Conservation (phyloP, 2,113 vertebrate genomes). For the Anser brachyrhynchus region DNA sequence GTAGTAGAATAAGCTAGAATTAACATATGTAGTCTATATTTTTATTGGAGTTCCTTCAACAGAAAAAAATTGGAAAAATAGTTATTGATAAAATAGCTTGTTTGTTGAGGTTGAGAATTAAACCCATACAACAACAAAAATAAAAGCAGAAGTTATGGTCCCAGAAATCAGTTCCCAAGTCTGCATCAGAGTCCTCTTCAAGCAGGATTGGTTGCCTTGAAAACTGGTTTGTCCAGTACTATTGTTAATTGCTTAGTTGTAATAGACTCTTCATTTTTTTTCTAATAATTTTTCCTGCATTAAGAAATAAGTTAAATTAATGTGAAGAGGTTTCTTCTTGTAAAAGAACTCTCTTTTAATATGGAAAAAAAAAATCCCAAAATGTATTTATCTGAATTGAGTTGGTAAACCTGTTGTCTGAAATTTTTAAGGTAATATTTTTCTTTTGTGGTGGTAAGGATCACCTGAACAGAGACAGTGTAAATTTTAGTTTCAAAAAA, state of each 20-base stretch:
- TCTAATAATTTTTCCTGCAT: accelerated
- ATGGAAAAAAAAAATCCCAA: background rate
- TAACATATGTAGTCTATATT: background rate
- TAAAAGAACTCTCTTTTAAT: background rate
- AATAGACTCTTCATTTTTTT: background rate
- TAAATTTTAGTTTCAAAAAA: background rate
- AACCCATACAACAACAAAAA: background rate
- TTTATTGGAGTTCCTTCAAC: background rate
- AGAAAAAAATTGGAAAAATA: background rate
- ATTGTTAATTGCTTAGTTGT: background rate
- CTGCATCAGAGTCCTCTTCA: background rate
- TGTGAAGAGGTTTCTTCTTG: background rate
- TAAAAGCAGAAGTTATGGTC: background rate
- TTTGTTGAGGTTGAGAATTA: background rate
- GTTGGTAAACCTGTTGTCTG: background rate
- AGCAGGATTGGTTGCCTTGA: background rate
- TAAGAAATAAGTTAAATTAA: background rate
- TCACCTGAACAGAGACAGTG: background rate
- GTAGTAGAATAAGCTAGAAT: background rate
- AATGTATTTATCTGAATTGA: background rate
- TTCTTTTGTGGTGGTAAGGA: background rate
- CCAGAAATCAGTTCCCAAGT: background rate
- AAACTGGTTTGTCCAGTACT: background rate
- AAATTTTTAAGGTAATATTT: background rate
- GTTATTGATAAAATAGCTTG: background rate